A percentile compares a stretch with the other conserved stretches of the same genome.
Conservation (phyloP, 2,888 invertebrate genomes). For the Hipparchia sbordonii region DNA sequence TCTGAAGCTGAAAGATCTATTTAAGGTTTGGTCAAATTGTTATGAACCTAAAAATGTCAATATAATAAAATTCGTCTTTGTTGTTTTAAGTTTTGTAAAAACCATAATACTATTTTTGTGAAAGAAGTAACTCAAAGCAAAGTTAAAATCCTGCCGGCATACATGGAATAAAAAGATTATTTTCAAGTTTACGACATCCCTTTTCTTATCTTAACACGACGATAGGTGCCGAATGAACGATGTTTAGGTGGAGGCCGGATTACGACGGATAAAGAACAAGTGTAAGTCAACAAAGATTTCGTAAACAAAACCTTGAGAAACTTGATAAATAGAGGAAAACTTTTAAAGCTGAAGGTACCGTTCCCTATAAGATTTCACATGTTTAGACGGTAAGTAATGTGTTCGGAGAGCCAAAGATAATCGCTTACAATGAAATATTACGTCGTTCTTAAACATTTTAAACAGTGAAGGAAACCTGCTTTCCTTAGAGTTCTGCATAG, state of each 20-base stretch:
- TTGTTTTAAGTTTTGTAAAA: too few species aligned
- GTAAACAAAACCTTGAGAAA: conserved; percentile 43
- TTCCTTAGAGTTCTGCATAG: too few species aligned
- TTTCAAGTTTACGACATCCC: conserved; percentile 70
- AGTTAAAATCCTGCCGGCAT: conserved; percentile 49
- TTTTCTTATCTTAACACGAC: conserved; percentile 68
- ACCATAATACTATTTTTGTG: conserved; percentile 10
- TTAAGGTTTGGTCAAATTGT: too few species aligned
- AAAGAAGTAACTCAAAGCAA: conserved; percentile 44
- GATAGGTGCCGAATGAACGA: conserved; percentile 70
- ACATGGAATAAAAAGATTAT: conserved; percentile 66
- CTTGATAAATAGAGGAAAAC: conserved; percentile 35
- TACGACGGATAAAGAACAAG: conserved; percentile 51
- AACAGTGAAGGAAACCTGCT: too few species aligned
- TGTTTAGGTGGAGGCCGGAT: conserved; percentile 56
- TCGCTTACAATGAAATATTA: background rate
- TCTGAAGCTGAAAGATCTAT: too few species aligned
- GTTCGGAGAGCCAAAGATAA: conserved; percentile 6
- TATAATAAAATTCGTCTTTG: too few species aligned
- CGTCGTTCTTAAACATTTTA: too few species aligned
- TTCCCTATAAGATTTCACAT: conserved; percentile 10
- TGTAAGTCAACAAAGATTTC: conserved; percentile 43
- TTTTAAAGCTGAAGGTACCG: conserved; percentile 16
- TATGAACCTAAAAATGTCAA: too few species aligned
- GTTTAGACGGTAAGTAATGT: conserved; percentile 13